Base-by-base conservation (phyloP, 2,888 invertebrate species). In the Synanthedon formicaeformis region DNA sequence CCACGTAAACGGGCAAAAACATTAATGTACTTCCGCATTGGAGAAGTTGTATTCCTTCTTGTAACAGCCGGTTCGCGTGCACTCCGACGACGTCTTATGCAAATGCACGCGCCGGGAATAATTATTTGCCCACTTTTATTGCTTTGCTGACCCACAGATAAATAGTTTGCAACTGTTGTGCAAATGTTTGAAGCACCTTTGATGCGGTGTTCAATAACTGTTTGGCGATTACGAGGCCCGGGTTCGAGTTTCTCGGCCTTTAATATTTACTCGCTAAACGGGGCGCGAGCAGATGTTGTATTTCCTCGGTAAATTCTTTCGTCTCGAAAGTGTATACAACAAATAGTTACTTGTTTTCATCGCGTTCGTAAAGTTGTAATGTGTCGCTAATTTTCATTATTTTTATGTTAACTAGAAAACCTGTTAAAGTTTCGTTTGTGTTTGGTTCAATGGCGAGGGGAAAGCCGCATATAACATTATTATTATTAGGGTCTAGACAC, bases 71-170 rank as follows among this genome's bases (percentile, higher is more conserved):
- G 72, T 60, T 60, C 55, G 56, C 55, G 58, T 52, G 56, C 56
- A 55, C 61, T 65, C 66, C 60, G 50, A 27, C 34, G 5, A 5
- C 27, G 13, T 23, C 27, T 65, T 73, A 79, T 77, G 80, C 76
- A 73, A 80, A 81, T 76, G 62, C 58, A 34, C 10, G 34, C 67
- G 63, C 68, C 65, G 64, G 64, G 64, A 69, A 70, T 71, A 70
- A 71, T 71, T 69, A 77, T 78, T 77, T 77, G 73, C 70, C 61
- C 60, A 68, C 67, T 75, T 76, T 78, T 78, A 76, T 72, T 67
- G 60, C 61, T 55, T 62, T 53, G 48, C 40, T 65, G 67, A 65
- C 66, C 64, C 60, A 57, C 54, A 59, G 61, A 63, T 63, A 63
- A 60, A 64, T 61, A 50, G 45, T 51, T 53, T 49, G 49, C 45